Evolutionary conservation across 2,888 invertebrate species (phyloP), one percentile per base, ranked within the genome.

Genomic region (Ichneumon xanthorius): DNA sequence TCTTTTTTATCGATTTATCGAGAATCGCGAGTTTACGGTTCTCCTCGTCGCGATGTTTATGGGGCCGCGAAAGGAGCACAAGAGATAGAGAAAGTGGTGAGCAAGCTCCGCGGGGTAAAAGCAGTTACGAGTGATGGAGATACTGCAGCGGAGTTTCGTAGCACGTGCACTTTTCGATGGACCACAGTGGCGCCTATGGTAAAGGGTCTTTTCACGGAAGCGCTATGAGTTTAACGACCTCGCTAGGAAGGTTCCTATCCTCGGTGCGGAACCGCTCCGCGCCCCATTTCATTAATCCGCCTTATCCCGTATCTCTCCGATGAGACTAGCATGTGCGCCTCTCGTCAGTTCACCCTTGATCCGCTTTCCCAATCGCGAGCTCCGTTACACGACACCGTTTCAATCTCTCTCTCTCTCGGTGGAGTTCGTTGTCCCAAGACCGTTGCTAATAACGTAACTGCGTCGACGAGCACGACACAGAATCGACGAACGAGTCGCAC

Each of bases 231-330:
- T 87, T 87, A 87, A 84, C 86, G 85, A 86, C 71, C 67, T 16
- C 45, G 45, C 45, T 11, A 45, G 45, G 16, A 45, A 45, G 45
- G 16, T 72, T 71, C 77, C 84, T 84, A 77, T 84, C 84, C 80
- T 82, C 82, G 77, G 72, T 77, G 50, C 79, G 78, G 80, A 84
- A 72, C 70, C 80, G 78, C 82, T 80, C 75, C 33, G 84, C 75
- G 81, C 83, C 85, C 86, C 85, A 86, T 87, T 86, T 85, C 85
- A 86, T 87, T 87, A 85, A 87, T 87, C 86, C 87, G 50, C 80
- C 79, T 81, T 85, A 86, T 85, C 85, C 85, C 80, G 79, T 83
- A 86, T 86, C 81, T 76, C 86, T 80, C 67, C 68, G 55, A 65
- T 58, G 71, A 80, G 70, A 80, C 77, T 80, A 76, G 33, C 79